Percentiles rank a stretch among this genome's conserved stretches.
Evolutionary conservation across 1,140 invertebrate genomes (phyloP).

Genomic region (Arion vulgaris): DNA sequence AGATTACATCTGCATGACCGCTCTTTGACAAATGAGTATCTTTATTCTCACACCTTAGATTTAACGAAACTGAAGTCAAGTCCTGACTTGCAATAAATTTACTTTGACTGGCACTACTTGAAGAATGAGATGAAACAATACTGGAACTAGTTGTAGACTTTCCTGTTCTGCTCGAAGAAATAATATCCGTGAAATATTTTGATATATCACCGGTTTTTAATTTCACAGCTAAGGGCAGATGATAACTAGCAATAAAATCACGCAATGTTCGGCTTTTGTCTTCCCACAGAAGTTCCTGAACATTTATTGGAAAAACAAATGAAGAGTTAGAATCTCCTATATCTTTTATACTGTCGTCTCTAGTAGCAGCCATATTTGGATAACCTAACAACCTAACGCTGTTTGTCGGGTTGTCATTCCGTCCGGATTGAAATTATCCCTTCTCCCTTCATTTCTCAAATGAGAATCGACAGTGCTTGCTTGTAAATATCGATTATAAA

Average conservation of each 20-base stretch:
- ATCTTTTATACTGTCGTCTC: background rate
- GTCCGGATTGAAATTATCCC: background rate
- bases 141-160: background rate
- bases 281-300: conserved; percentile 45
- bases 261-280: conserved; percentile 38
- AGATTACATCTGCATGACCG: conserved; percentile 30
- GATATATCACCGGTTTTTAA: conserved; percentile 43
- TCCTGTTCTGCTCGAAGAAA: background rate
- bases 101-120: background rate
- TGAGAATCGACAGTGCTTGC: background rate
- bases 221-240: conserved; percentile 42
- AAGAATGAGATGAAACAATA: background rate
- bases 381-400: background rate
- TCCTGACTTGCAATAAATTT: background rate
- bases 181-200: conserved; percentile 19
- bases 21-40: background rate
- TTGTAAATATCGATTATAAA: background rate
- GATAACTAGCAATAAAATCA: conserved; percentile 39
- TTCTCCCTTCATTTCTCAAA: background rate
- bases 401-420: background rate
- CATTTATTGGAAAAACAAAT: background rate
- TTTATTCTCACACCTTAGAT: background rate
- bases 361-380: background rate
- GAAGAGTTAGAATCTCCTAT: background rate
- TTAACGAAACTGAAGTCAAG: background rate